Base-by-base conservation (phyloP, 2,888 invertebrate genomes). In the Tetropium fuscum region DNA sequence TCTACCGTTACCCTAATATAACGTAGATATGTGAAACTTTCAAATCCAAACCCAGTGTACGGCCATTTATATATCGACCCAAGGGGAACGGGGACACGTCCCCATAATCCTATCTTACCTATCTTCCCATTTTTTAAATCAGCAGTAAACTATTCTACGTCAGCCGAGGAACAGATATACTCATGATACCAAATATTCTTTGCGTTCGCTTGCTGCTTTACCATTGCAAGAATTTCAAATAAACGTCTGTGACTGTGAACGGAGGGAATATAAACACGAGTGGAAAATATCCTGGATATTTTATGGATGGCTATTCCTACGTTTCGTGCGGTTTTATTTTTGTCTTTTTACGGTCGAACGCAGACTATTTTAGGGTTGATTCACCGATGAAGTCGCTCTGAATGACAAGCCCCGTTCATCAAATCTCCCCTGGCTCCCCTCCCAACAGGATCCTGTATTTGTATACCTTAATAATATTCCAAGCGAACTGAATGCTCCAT, bases 341-440 rank as follows among this genome's bases (percentile, higher is more conserved):
- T 53, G 65, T 69, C 68, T 69, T 73, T 71, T 71, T 71, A 73
- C 69, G 72, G 71, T 68, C 70, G 71, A 62, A 65, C 58, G 69
- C 67, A 58, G 51, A 51, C 71, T 73, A 74, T 72, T 76, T 75
- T 74, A 68, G 73, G 76, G 74, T 69, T 76, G 76, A 76, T 75
- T 72, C 74, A 76, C 66, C 40, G 74, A 71, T 71, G 71, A 63
- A 71, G 74, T 74, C 74, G 53, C 58, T 62, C 36, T 53, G 63
- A 71, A 66, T 74, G 76, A 76, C 76, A 73, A 64, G 59, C 22
- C 63, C 63, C 71, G 72, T 76, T 69, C 68, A 70, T 76, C 76
- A 74, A 69, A 65, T 15, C 54, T 60, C 66, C 63, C 60, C 55
- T 40, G 11, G 20, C 63, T 58, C 25, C 56, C 44, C 34, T 13